Evolutionary conservation across 2,888 invertebrate genomes (phyloP), one percentile per base, ranked within the genome.

Genomic region (Torymus texanus): DNA sequence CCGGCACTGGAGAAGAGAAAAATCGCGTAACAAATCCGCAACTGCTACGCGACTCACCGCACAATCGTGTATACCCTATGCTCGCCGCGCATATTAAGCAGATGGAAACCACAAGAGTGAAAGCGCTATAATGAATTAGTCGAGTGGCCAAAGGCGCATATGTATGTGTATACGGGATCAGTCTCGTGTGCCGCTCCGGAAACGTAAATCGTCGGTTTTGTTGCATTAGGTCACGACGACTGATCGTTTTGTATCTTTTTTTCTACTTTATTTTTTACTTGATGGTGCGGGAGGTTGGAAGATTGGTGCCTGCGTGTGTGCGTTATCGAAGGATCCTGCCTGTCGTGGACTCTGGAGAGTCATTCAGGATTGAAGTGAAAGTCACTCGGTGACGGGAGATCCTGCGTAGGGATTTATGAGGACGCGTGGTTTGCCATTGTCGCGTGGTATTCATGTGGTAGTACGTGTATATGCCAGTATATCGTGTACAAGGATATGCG

Each of bases 121-220:
- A 71, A 76, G 63, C 63, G 18, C 11, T 66, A 16, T 70, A 76
- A 76, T 76, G 65, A 71, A 76, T 76, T 76, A 71, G 63, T 58
- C n/a, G 58, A 70, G 65, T 14, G 76, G 58, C 16, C 58, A 41
- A 41, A 13, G 8, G 8, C 4, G 29, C 29, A 3, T 3, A 29
- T 5, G 29, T 29, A 29, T 29, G 16, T 51, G 4, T 29, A 29
- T 29, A 24, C 51, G 24, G 5, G 61, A 18, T 18, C 51, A 21
- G 12, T 13, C 59, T 59, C 5, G 29, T 14, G 2, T 16, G 2
- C 21, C 13, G 24, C 53, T 16, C 76, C 56, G 70, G 76, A 71
- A 65, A 71, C 29, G 50, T 58, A 70, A 56, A 76, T 76, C 59
- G 66, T 53, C 59, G 66, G 58, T 75, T 75, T 66, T 51, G 59